These are phyloP conservation scores for Danaus chrysippus DNA, from an alignment of 2,888 invertebrate species.

Conservation along the genomic window DNA sequence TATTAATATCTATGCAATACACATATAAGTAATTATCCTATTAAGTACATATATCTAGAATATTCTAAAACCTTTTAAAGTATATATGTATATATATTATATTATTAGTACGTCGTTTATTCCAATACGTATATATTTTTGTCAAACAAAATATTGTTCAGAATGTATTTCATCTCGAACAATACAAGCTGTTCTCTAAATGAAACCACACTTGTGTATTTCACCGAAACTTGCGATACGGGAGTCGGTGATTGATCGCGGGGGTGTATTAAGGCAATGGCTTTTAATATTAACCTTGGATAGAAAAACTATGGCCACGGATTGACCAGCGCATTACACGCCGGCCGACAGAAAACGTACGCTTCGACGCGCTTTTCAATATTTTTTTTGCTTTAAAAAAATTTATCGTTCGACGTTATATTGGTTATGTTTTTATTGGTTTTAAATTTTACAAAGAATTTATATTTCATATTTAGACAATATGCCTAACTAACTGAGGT, in stretches of 20 bases:
- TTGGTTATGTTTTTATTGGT: slow-evolving; percentile 33
- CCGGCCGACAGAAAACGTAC: slow-evolving; percentile 52
- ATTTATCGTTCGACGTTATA: slow-evolving; percentile 33
- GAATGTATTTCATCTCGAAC: background rate
- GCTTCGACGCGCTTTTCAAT: slow-evolving; percentile 41
- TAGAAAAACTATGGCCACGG: slow-evolving; percentile 62
- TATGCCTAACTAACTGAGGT: no score
- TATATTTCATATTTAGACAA: no score
- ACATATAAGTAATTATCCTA: no score
- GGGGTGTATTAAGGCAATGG: slow-evolving; percentile 35
- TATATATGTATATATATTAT: no score
- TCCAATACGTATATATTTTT: no score
- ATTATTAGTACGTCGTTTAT: no score
- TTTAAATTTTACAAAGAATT: no score
- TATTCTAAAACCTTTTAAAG: no score
- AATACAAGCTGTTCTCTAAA: background rate
- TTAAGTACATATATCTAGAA: no score
- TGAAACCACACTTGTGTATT: slow-evolving; percentile 22
- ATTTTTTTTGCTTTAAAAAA: slow-evolving; percentile 29
- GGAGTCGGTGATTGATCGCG: slow-evolving; percentile 35
- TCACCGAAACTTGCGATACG: slow-evolving; percentile 25
- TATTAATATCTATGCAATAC: no score
- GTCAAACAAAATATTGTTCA: background rate
- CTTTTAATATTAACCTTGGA: slow-evolving; percentile 57
- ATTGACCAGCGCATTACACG: slow-evolving; percentile 57